Evolutionary conservation across 2,113 vertebrate species (phyloP).

Genomic region (Artemisiospiza belli): DNA sequence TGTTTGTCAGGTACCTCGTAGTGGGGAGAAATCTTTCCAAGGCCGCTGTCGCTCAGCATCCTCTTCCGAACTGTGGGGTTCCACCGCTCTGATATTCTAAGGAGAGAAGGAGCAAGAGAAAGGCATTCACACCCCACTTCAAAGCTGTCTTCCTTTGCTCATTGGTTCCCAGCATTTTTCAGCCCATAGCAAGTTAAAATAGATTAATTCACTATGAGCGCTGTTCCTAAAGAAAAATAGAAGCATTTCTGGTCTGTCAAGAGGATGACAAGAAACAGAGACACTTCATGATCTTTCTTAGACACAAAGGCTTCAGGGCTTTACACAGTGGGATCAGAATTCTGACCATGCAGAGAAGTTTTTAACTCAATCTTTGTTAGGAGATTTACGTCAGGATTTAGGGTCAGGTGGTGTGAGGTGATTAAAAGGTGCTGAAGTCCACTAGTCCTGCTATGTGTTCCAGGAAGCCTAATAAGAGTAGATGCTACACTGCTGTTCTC

Average conservation of each 20-base stretch:
- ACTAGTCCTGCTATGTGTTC: not conserved
- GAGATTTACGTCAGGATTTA: not conserved
- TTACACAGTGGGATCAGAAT: not conserved
- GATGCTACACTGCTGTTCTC: not conserved
- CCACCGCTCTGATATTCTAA: constrained; percentile 77
- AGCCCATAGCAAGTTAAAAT: not conserved
- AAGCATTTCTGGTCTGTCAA: not conserved
- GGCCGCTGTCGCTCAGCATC: constrained; percentile 75
- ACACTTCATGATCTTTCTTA: not conserved
- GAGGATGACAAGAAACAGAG: not conserved
- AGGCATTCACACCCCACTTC: not conserved
- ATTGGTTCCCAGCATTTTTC: not conserved
- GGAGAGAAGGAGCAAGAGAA: not conserved
- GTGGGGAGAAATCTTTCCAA: constrained; percentile 69
- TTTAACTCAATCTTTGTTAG: not conserved
- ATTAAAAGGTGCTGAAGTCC: not conserved
- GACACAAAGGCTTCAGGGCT: not conserved
- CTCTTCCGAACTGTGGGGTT: constrained; percentile 73
- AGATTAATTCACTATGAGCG: not conserved
- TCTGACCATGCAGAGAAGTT: not conserved
- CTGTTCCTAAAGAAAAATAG: not conserved
- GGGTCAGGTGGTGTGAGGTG: not conserved
- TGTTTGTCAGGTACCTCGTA: constrained; percentile 76
- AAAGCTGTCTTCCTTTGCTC: not conserved
- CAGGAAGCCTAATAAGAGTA: not conserved